Base-by-base conservation (phyloP, 2,797 vertebrate species). In the Amphiprion clarkii region DNA sequence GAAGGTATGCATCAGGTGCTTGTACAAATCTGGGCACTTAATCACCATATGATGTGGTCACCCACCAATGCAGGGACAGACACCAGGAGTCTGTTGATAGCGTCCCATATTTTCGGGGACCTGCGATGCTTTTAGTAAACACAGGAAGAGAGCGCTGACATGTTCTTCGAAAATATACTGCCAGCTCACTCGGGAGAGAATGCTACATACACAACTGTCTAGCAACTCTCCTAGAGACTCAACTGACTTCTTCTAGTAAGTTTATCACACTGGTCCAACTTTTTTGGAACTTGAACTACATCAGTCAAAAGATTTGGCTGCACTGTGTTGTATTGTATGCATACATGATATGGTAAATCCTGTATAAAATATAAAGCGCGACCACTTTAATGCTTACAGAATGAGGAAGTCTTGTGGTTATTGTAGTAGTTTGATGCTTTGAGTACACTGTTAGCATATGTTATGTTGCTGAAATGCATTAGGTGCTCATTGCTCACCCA, bases 41-140 rank as follows among this genome's bases (percentile, higher is more conserved):
- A 74, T 82, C 71, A 52, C 19, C 17, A 52, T 33, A 74, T 2
- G 3, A 39, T 54, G 54, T 67, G 69, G 55, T 65, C 68, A 82
- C 59, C 68, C 58, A 66, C 52, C 61, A 48, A 55, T 31, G 48
- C 67, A 12, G 61, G 44, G 65, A 76, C 69, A 67, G 23, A 82
- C 61, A 87, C 59, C 71, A 75, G 65, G 49, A 48, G 42, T 64
- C 60, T 58, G 25, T 31, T 69, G 59, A 85, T 76, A 68, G 70
- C 82, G 60, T 85, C 86, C 86, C 90, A 70, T 92, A 91, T 90
- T 92, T 90, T 84, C 51, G 78, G 57, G 58, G 36, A 76, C 31
- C 57, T 40, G 33, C 68, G 71, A 57, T 89, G 89, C 82, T 92
- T 92, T 89, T 29, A 84, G 87, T 90, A 89, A 92, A 93, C 82